These are phyloP conservation scores for Egretta garzetta DNA, from an alignment of 2,113 vertebrate species.

Conservation along the genomic window DNA sequence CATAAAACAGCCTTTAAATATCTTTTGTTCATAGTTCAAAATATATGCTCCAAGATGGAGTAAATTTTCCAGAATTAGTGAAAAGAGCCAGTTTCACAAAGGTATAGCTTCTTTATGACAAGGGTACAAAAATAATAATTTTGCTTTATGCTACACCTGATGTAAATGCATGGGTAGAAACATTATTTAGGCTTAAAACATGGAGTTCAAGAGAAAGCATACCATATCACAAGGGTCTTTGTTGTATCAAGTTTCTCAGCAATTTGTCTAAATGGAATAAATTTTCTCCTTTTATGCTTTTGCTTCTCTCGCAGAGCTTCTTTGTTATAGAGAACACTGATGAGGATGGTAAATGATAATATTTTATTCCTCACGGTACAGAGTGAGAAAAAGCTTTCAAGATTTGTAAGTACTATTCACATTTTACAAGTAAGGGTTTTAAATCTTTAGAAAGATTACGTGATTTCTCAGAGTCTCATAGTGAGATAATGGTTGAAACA, in stretches of 20 bases:
- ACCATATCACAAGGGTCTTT: background rate
- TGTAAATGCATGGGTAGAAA: background rate
- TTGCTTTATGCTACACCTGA: background rate
- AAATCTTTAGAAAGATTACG: constrained; percentile 5
- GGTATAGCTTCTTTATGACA: background rate
- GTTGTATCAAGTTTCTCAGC: background rate
- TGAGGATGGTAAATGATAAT: background rate
- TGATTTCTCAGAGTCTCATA: constrained; percentile 1
- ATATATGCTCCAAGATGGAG: background rate
- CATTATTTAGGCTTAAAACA: background rate
- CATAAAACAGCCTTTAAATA: background rate
- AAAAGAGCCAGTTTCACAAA: background rate
- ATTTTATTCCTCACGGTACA: background rate
- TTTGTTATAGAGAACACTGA: background rate
- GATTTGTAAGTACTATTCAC: background rate
- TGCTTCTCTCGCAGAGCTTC: background rate
- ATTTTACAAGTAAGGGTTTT: background rate
- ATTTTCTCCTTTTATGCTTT: background rate
- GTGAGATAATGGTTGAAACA: constrained; percentile 16
- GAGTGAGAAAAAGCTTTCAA: background rate
- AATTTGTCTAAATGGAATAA: background rate
- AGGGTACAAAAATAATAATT: background rate
- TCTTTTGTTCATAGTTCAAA: background rate
- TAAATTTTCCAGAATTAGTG: background rate
- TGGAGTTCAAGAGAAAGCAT: background rate